Conservation (phyloP, 2,888 invertebrate genomes). For the Drosophila pseudotakahashii region DNA sequence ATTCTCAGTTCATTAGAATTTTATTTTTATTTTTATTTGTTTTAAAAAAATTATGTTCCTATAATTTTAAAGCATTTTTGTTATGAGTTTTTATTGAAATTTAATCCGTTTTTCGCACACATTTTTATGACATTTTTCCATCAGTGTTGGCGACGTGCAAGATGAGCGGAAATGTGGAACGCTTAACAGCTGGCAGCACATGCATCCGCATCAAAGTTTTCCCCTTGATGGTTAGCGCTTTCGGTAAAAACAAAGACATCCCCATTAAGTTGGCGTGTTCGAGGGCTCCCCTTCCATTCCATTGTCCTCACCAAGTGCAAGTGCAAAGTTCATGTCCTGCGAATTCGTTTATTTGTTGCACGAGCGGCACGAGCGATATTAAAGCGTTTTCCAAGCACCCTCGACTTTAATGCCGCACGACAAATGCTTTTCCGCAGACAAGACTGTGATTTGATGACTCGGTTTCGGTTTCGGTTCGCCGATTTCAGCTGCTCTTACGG, state of each 20-base stretch:
- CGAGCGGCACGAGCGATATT: slow-evolving; percentile 46
- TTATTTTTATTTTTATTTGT: too few relatives aligned
- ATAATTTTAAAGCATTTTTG: too few relatives aligned
- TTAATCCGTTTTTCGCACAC: not conserved
- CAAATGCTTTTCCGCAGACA: slow-evolving; percentile 13
- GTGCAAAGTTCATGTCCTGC: slow-evolving; percentile 47
- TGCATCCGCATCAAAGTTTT: slow-evolving; percentile 42
- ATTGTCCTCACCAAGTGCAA: slow-evolving; percentile 33
- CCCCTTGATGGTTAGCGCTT: slow-evolving; percentile 47
- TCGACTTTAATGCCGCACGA: slow-evolving; percentile 41
- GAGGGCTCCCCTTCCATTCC: not conserved
- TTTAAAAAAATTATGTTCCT: too few relatives aligned
- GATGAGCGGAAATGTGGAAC: slow-evolving; percentile 33
- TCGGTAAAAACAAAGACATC: slow-evolving; percentile 34
- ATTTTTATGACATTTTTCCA: slow-evolving; percentile 3
- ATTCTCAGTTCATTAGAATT: too few relatives aligned
- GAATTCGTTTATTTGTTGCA: slow-evolving; percentile 45
- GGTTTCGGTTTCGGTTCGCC: slow-evolving; percentile 32
- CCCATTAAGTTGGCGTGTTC: slow-evolving; percentile 44
- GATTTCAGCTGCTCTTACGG: slow-evolving; percentile 2
- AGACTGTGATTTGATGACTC: slow-evolving; percentile 35
- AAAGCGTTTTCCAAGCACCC: slow-evolving; percentile 24
- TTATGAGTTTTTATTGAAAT: too few relatives aligned
- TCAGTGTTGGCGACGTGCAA: slow-evolving; percentile 5
- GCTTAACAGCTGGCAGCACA: slow-evolving; percentile 51